Evolutionary conservation across 1,140 invertebrate genomes (phyloP).

Genomic region (Odontomachus brunneus): DNA sequence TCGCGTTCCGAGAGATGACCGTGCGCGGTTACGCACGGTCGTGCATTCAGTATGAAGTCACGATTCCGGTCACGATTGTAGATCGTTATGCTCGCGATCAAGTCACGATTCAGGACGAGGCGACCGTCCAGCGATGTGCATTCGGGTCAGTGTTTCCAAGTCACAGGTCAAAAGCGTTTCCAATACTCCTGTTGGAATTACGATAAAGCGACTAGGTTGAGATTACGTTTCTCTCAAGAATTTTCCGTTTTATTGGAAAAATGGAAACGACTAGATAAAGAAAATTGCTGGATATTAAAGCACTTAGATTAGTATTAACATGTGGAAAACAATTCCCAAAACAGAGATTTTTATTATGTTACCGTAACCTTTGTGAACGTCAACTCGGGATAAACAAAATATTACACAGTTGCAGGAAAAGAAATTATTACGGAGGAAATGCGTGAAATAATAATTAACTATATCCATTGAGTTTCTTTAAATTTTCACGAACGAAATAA

Average conservation of each 20-base stretch:
- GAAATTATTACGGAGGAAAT: too few species aligned
- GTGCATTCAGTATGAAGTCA: constrained; percentile 25
- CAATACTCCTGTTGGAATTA: not conserved
- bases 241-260: not conserved
- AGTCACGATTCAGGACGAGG: constrained; percentile 78
- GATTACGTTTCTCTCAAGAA: not conserved
- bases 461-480: too few species aligned
- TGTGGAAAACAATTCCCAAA: too few species aligned
- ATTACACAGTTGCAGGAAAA: too few species aligned
- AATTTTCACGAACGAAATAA: too few species aligned
- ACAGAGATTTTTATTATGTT: too few species aligned
- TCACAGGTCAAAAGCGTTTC: constrained; percentile 4
- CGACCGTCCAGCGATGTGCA: constrained; percentile 32
- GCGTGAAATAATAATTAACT: too few species aligned
- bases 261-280: too few species aligned
- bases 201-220: not conserved
- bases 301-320: too few species aligned
- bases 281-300: too few species aligned
- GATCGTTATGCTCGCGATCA: constrained; percentile 64
- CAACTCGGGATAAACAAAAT: too few species aligned
- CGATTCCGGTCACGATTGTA: constrained; percentile 65
- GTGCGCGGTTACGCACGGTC: constrained; percentile 33
- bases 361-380: too few species aligned
- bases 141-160: constrained; percentile 48
- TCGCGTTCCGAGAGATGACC: not conserved